Base-by-base conservation (phyloP, 1,140 invertebrate species). In the Wiebesia pumilae region DNA sequence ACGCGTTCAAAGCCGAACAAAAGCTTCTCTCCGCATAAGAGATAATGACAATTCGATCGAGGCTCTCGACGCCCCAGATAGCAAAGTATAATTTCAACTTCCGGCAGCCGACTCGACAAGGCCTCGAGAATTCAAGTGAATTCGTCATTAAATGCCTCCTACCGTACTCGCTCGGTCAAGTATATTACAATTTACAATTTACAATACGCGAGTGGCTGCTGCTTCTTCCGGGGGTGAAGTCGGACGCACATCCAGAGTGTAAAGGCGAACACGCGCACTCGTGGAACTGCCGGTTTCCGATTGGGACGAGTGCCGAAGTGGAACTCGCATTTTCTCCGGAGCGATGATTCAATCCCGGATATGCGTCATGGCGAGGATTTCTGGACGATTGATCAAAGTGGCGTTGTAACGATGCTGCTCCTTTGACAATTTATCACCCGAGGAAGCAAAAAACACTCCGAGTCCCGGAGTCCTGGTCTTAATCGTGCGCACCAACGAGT, bases 281-380 rank as follows among this genome's bases (percentile, higher is more conserved):
- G 83, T 65, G 85, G 88, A 92, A 90, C 90, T 90, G 90, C 89
- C 85, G 88, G 89, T 88, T 92, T 92, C 91, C 91, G 91, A 92
- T 92, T 91, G 89, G 84, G 51, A 90, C 89, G 90, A 90, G 89
- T 91, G 91, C 58, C 67, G 9, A 6, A 0, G 3, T 35, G 67
- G 19, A 51, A 33, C 83, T 88, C 79, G 88, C 69, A 16, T 77
- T 33, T 77, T 35, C 54, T 54, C 67, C n/a, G 24, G 38, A 33
- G 19, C 38, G 33, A 38, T 87, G 82, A 89, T 88, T 89, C 88
- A 86, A 35, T 43, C 62, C 81, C 90, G 91, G 91, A 92, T 91
- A 88, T 91, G 91, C 91, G 91, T 92, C 90, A 91, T 89, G 35
- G n/a, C 78, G 90, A 91, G 91, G 90, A 92, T 90, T 92, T 92